Evolutionary conservation across 1,140 invertebrate species (phyloP).

Genomic region (Dendroctonus valens): DNA sequence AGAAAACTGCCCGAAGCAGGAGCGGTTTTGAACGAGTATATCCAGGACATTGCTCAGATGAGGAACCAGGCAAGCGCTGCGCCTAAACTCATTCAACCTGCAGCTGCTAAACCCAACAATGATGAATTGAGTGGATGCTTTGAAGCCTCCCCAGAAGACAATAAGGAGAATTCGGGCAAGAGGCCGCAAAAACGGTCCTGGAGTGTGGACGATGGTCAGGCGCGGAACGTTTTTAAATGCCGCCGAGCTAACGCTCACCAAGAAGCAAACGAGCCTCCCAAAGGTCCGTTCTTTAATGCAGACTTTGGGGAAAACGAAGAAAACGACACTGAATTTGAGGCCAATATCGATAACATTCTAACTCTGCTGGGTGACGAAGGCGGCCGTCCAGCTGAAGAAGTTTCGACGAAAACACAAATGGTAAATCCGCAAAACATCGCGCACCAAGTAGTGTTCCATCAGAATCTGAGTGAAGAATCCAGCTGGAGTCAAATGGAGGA

Average conservation of each 20-base stretch:
- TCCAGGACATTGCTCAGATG: conserved; percentile 40
- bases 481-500: conserved; percentile 7
- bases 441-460: no score
- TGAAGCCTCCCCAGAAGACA: conserved; percentile 8
- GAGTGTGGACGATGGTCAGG: neutral
- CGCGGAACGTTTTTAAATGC: neutral
- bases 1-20: conserved; percentile 42
- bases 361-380: conserved; percentile 16
- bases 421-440: no score
- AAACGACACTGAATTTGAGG: conserved; percentile 10
- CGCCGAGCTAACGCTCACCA: no score
- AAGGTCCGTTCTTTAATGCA: neutral
- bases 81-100: neutral
- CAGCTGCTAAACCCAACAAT: conserved; percentile 14
- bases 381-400: conserved; percentile 22
- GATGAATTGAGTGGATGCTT: neutral
- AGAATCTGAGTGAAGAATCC: neutral
- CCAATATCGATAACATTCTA: conserved; percentile 37
- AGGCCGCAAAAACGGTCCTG: neutral
- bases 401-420: no score
- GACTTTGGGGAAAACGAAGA: conserved; percentile 31
- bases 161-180: conserved; percentile 17
- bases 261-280: neutral
- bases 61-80: conserved; percentile 17
- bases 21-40: conserved; percentile 44